Percentiles rank a stretch among this genome's conserved stretches.
Evolutionary conservation across 1,140 invertebrate genomes (phyloP).

Genomic region (Bombus cullumanus): DNA sequence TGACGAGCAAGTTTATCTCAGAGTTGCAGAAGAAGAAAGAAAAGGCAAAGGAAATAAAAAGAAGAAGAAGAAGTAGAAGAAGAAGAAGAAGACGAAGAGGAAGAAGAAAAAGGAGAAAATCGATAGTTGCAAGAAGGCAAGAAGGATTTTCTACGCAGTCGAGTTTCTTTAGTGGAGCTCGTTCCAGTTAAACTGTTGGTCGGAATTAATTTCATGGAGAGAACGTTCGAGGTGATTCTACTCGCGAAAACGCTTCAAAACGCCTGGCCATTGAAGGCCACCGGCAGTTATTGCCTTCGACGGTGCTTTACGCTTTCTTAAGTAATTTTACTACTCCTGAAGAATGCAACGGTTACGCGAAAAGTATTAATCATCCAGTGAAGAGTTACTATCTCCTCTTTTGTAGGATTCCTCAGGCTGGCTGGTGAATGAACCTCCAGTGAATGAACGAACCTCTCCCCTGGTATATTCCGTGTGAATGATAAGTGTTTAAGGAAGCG

Average conservation of each 20-base stretch:
- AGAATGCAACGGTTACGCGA: not conserved
- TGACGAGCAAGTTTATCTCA: slow-evolving; percentile 22
- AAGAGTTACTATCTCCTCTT: not conserved
- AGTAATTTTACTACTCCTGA: not conserved
- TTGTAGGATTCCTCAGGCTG: not conserved
- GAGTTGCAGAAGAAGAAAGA: not conserved
- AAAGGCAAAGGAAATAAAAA: too few species aligned
- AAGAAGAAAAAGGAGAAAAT: not conserved
- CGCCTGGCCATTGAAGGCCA: not conserved
- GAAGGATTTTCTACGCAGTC: not conserved
- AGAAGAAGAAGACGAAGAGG: not conserved
- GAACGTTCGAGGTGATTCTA: not conserved
- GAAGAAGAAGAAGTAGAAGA: not conserved
- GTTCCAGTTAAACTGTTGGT: not conserved
- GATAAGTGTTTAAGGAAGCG: slow-evolving; percentile 6
- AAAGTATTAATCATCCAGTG: not conserved
- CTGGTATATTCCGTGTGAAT: not conserved
- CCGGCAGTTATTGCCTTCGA: not conserved
- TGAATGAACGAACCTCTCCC: slow-evolving; percentile 7
- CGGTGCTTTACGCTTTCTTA: not conserved
- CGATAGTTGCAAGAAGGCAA: not conserved
- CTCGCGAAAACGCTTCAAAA: not conserved
- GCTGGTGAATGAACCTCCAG: not conserved
- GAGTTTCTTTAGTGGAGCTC: not conserved
- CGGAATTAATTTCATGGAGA: not conserved